Evolutionary conservation across 2,113 vertebrate species (phyloP).

Genomic region (Strigops habroptila): DNA sequence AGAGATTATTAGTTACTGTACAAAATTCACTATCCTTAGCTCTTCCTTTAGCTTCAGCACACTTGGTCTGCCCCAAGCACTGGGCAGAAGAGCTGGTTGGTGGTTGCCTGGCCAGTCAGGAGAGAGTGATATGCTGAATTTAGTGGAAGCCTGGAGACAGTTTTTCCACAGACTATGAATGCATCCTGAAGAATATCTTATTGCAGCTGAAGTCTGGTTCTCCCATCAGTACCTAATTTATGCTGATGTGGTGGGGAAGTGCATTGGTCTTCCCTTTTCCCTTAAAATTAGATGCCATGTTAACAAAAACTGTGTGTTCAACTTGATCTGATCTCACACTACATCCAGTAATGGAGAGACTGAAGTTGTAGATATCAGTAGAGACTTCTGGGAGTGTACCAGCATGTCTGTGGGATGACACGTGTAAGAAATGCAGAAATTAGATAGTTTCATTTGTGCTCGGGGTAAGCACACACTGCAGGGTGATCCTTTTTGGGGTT

Average conservation of each 20-base stretch:
- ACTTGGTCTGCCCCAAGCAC: background rate
- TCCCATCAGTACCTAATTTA: background rate
- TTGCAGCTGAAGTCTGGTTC: background rate
- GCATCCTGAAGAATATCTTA: background rate
- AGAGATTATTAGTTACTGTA: background rate
- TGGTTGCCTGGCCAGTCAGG: background rate
- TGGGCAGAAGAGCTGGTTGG: background rate
- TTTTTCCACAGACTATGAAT: background rate
- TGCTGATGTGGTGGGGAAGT: background rate
- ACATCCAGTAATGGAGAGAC: background rate
- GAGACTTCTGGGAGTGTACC: background rate
- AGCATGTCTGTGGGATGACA: background rate
- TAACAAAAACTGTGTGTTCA: background rate
- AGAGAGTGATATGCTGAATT: background rate
- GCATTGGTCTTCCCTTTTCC: background rate
- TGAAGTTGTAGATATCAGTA: background rate
- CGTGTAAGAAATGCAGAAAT: background rate
- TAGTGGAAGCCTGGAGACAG: background rate
- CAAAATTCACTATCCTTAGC: background rate
- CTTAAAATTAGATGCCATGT: background rate
- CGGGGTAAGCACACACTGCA: background rate
- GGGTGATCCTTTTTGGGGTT: background rate
- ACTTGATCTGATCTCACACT: background rate
- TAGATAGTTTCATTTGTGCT: background rate
- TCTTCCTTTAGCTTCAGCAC: background rate